Evolutionary conservation across 2,888 invertebrate species (phyloP).

Genomic region (Heliconius ismenius): DNA sequence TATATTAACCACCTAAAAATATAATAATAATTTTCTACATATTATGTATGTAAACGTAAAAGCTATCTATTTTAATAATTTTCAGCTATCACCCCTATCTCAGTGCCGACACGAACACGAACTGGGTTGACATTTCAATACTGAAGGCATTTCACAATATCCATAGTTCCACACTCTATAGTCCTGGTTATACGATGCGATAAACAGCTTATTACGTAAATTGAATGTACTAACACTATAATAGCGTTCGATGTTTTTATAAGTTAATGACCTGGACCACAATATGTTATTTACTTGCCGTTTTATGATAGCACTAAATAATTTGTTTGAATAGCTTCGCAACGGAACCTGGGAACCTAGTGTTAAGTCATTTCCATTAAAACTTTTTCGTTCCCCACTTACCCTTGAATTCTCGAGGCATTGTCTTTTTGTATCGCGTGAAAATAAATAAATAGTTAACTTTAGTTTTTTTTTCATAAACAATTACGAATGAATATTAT

Average conservation of each 20-base stretch:
- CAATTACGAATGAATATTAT: background rate
- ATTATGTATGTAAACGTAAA: constrained; percentile 1
- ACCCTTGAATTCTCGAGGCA: too few species aligned
- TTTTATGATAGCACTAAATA: background rate
- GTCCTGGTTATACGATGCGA: constrained; percentile 62
- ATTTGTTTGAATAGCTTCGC: too few species aligned
- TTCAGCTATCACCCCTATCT: constrained; percentile 31
- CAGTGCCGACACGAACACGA: constrained; percentile 49
- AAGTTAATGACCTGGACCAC: constrained; percentile 1
- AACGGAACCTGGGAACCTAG: too few species aligned
- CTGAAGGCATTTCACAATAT: constrained; percentile 76
- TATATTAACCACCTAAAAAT: background rate
- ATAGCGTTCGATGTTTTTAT: constrained; percentile 35
- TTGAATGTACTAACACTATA: constrained; percentile 57
- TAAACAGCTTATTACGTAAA: constrained; percentile 66
- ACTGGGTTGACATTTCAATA: constrained; percentile 77
- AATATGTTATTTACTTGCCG: background rate
- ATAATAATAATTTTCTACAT: background rate
- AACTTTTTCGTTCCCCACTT: too few species aligned
- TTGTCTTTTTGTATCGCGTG: too few species aligned
- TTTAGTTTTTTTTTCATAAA: too few species aligned
- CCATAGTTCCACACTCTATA: constrained; percentile 72
- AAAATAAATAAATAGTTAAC: too few species aligned
- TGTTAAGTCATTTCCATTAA: too few species aligned
- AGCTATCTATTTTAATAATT: constrained; percentile 16